A percentile compares a stretch with the other conserved stretches of the same genome.
Conservation (phyloP, 1,140 invertebrate species). For the Anastrepha ludens region DNA sequence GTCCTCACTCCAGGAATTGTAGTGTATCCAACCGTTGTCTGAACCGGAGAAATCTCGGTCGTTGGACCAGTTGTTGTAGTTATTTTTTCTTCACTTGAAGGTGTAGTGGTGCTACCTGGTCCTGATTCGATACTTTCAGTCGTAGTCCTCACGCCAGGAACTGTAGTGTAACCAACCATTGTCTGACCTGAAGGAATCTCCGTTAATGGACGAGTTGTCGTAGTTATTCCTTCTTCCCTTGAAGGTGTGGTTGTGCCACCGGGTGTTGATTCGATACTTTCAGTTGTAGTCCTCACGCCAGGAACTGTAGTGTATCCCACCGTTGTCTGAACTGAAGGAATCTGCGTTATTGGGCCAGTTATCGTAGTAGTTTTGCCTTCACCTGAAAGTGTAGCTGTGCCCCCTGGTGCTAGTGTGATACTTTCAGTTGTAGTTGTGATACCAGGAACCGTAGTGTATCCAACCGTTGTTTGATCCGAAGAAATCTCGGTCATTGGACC, state of each 20-base stretch:
- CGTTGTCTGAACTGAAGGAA: neutral
- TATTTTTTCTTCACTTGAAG: conserved; percentile 21
- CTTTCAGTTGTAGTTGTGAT: neutral
- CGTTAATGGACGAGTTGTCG: neutral
- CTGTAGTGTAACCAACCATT: conserved; percentile 56
- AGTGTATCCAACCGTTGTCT: conserved; percentile 54
- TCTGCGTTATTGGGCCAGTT: neutral
- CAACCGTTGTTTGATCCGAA: neutral
- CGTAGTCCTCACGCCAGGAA: conserved; percentile 13
- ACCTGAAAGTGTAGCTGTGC: neutral
- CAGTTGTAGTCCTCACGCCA: neutral
- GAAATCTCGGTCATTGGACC: neutral
- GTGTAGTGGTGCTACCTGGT: conserved; percentile 48
- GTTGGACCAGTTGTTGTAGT: conserved; percentile 28
- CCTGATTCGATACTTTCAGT: conserved; percentile 12
- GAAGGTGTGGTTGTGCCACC: neutral
- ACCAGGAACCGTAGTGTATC: neutral
- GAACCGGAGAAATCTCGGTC: conserved; percentile 7
- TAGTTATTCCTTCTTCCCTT: neutral
- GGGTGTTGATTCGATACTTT: too few species aligned
- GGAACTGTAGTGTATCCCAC: neutral
- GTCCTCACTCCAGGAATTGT: neutral
- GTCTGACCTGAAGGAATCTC: conserved; percentile 28
- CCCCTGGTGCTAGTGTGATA: neutral
- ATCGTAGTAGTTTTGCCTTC: conserved; percentile 11